These are phyloP conservation scores for Marronus borbonicus DNA, from an alignment of 2,888 invertebrate genomes.

Conservation along the genomic window DNA sequence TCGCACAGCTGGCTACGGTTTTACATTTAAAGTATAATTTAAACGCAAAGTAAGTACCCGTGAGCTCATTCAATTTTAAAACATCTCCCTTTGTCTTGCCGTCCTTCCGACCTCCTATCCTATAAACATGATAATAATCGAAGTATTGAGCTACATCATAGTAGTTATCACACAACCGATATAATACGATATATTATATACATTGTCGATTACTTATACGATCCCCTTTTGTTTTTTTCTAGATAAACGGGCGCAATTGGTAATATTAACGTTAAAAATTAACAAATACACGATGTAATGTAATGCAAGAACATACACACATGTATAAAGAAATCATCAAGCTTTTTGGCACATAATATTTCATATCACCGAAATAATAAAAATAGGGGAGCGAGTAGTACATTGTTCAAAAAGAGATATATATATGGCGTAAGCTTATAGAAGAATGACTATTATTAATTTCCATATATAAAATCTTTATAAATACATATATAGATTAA, in stretches of 20 bases:
- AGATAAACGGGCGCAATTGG: constrained; percentile 1
- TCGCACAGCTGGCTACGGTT: neutral
- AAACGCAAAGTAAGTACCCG: neutral
- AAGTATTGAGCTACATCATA: constrained; percentile 30
- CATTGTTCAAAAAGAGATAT: constrained; percentile 26
- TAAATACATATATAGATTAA: constrained; percentile 29
- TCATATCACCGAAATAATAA: constrained; percentile 38
- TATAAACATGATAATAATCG: constrained; percentile 1
- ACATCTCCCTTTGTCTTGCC: constrained; percentile 7
- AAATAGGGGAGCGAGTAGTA: constrained; percentile 7
- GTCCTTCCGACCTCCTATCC: neutral
- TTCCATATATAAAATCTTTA: constrained; percentile 39
- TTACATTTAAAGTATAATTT: neutral
- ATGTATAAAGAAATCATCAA: neutral
- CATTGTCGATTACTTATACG: neutral
- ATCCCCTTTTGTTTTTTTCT: neutral
- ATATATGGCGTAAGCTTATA: constrained; percentile 47
- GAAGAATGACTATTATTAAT: constrained; percentile 35
- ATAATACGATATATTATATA: constrained; percentile 20
- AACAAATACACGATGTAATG: neutral
- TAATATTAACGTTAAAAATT: constrained; percentile 18
- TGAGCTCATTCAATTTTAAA: neutral
- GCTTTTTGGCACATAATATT: constrained; percentile 50
- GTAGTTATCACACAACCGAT: constrained; percentile 36
- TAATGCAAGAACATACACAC: neutral